Percentiles rank a stretch among this genome's conserved stretches.
Conservation (phyloP, 2,888 invertebrate species). For the Alloplasta piceator region DNA sequence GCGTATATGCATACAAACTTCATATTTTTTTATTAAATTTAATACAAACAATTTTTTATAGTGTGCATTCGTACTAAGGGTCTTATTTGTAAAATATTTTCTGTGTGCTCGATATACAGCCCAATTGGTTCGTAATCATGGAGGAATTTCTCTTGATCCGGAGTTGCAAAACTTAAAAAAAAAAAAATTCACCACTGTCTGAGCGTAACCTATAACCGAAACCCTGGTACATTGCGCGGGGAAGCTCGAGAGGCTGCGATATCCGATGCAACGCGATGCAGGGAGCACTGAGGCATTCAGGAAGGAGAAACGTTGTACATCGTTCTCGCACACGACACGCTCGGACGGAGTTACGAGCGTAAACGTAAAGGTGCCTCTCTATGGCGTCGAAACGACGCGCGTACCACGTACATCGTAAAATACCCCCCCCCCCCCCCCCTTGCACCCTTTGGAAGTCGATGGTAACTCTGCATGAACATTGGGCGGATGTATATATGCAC, state of each 20-base stretch:
- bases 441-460: conserved; percentile 65
- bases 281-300: conserved; percentile 3
- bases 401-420: conserved; percentile 75
- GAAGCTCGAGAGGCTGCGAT: conserved; percentile 59
- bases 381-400: conserved; percentile 67
- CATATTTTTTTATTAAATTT: no score
- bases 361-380: conserved; percentile 69
- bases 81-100: no score
- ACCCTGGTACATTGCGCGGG: not conserved
- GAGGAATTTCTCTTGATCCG: no score
- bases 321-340: conserved; percentile 64
- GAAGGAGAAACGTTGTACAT: conserved; percentile 24
- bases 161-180: no score
- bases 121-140: no score
- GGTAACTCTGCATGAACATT: conserved; percentile 47
- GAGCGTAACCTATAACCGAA: conserved; percentile 17
- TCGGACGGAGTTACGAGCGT: conserved; percentile 74
- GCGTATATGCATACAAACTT: no score
- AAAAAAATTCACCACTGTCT: not conserved
- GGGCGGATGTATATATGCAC: not conserved
- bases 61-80: no score
- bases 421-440: not conserved
- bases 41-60: no score
- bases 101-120: no score
- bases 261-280: conserved; percentile 56